Percentiles rank a stretch among this genome's conserved stretches.
phyloP scores from a whole-genome alignment of 2,113 vertebrate genomes.

The zebrafish (Danio rerio) region DNA sequence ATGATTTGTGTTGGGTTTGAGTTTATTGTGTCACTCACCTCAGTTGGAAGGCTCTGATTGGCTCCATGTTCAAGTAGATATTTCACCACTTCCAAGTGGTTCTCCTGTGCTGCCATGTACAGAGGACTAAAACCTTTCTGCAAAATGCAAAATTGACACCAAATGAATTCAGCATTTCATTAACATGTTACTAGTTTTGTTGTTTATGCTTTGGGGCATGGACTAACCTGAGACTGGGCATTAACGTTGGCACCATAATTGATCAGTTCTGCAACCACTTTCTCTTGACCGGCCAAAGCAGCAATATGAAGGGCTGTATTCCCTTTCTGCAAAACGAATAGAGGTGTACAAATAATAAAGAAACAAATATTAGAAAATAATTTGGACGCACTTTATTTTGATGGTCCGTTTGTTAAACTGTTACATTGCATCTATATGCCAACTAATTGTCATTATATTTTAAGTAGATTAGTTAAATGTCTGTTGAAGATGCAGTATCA shows the following conservation, averaged over 20 bases:
- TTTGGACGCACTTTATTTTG: not conserved
- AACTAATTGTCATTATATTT: no score
- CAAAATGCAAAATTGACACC: constrained; percentile 42
- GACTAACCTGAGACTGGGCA: constrained; percentile 90
- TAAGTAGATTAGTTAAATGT: no score
- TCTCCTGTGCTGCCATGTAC: constrained; percentile 98
- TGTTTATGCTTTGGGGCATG: not conserved
- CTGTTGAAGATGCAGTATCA: no score
- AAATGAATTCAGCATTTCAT: not conserved
- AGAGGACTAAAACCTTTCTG: constrained; percentile 99
- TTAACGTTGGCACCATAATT: constrained; percentile 96
- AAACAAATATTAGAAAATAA: not conserved
- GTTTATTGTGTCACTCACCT: constrained; percentile 76
- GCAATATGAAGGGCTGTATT: constrained; percentile 98
- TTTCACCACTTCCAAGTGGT: constrained; percentile 97
- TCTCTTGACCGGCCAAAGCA: constrained; percentile 86
- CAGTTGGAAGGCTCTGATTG: constrained; percentile 96
- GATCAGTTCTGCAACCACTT: constrained; percentile 89
- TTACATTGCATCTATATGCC: no score
- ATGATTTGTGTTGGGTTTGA: constrained; percentile 10
- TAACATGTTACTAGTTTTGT: not conserved
- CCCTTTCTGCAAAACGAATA: constrained; percentile 83
- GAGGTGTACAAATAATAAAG: not conserved
- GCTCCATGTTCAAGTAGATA: constrained; percentile 96
- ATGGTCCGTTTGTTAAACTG: no score